These are phyloP conservation scores for Orchesella cincta DNA, from an alignment of 1,140 invertebrate genomes.

Conservation along the genomic window DNA sequence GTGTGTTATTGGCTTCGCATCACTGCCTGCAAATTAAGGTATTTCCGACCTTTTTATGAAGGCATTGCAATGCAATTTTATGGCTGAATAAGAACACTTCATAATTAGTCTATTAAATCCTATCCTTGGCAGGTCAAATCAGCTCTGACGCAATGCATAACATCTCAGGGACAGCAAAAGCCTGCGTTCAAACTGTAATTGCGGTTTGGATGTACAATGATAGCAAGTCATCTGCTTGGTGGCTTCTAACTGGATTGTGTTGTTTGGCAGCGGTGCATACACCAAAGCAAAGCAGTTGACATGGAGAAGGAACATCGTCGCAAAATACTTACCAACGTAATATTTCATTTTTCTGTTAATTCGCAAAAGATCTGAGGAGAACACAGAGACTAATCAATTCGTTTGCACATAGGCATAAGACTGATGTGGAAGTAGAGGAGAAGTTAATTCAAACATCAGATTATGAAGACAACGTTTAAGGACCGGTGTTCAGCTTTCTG, in stretches of 20 bases:
- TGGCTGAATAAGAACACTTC: no score
- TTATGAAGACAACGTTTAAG: slow-evolving; percentile 10
- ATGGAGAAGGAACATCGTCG: slow-evolving; percentile 66
- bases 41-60: slow-evolving; percentile 44
- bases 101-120: slow-evolving; percentile 25
- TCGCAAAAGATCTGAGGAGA: background rate
- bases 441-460: background rate
- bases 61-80: background rate
- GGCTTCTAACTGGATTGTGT: slow-evolving; percentile 90
- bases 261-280: slow-evolving; percentile 85
- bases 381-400: background rate
- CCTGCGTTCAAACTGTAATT: slow-evolving; percentile 94
- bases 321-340: slow-evolving; percentile 51
- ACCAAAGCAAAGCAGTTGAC: slow-evolving; percentile 87
- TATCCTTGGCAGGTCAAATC: slow-evolving; percentile 77
- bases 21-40: slow-evolving; percentile 94
- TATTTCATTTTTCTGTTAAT: background rate
- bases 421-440: background rate
- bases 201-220: slow-evolving; percentile 90
- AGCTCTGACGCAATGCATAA: slow-evolving; percentile 97
- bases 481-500: no score
- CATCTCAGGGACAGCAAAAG: slow-evolving; percentile 98
- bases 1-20: slow-evolving; percentile 97
- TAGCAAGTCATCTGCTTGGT: slow-evolving; percentile 84
- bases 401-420: background rate